Base-by-base conservation (phyloP, 2,888 invertebrate genomes). In the Drosophila atripex region DNA sequence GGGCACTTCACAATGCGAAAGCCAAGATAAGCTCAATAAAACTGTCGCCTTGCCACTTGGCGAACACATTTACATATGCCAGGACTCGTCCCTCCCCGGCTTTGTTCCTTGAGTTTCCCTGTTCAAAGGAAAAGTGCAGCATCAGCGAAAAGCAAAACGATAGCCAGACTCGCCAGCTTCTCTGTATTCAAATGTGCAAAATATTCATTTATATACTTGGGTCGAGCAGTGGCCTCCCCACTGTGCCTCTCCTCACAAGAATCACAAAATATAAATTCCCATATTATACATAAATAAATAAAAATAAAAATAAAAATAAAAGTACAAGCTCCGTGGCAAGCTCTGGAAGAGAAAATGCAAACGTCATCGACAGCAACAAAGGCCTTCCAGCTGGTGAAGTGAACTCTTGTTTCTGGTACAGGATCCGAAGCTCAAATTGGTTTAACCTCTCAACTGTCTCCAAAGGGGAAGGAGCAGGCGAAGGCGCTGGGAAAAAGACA, bases 21-120 rank as follows among this genome's bases (percentile, higher is more conserved):
- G 73, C 73, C 54, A 55, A 78, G 88, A 87, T 80, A 87, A 80
- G 86, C 88, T 78, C 73, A 80, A 80, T 80, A 80, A 80, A 87
- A 80, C 73, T 85, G 80, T 87, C 80, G 86, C 88, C 73, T 73
- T 80, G 88, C 68, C 82, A 87, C 88, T 80, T 87, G 79, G 69
- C 78, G 78, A 75, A 80, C 70, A 73, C 72, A 86, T 80, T 87
- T 80, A 82, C 80, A 80, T 80, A 82, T 69, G 63, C 71, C 59
- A 63, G 39, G 45, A 16, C 6, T 28, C 18, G 23, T 21, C 28
- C 30, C 35, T 30, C n/a, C 12, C 41, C 43, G 35, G 4, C 28
- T 30, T 16, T 47, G 11, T 7, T 14, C 38, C 32, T 43, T 25
- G 25, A 11, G n/a, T 46, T 23, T 46, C 43, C 54, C 56, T 52